phyloP scores from a whole-genome alignment of 1,140 invertebrate genomes.

The Andrena cerasifolii region DNA sequence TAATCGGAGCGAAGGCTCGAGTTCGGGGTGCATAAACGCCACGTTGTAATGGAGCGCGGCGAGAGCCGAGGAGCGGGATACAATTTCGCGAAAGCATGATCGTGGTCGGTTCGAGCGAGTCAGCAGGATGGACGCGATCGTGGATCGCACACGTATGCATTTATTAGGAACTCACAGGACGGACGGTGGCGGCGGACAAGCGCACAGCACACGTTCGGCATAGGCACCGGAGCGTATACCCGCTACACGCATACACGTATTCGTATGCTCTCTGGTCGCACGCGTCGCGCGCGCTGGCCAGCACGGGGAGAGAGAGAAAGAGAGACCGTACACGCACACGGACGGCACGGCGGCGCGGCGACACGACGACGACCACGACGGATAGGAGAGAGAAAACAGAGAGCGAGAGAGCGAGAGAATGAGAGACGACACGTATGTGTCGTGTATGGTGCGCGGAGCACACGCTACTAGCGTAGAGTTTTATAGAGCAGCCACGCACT shows the following conservation, averaged over 20 bases:
- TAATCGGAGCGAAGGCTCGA: background rate
- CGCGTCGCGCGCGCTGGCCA: conserved; percentile 6
- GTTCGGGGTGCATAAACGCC: too few species aligned
- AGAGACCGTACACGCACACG: conserved; percentile 3
- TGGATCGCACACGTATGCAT: conserved; percentile 44
- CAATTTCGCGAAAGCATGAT: background rate
- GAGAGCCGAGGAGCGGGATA: background rate
- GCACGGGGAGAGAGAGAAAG: too few species aligned
- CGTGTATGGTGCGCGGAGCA: conserved; percentile 18
- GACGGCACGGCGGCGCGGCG: background rate
- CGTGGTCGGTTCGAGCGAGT: background rate
- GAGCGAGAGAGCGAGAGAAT: conserved; percentile 40
- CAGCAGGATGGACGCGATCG: conserved; percentile 28
- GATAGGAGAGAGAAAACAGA: conserved; percentile 39
- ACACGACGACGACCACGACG: conserved; percentile 7
- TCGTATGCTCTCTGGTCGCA: conserved; percentile 14
- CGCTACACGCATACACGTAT: conserved; percentile 22
- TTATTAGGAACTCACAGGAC: conserved; percentile 43
- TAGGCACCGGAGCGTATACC: conserved; percentile 25
- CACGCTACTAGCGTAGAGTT: conserved; percentile 1
- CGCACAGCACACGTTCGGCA: conserved; percentile 34
- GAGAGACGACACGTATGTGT: conserved; percentile 24
- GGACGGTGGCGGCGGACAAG: conserved; percentile 32
- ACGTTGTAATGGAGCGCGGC: background rate
- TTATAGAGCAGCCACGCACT: conserved; percentile 29